Evolutionary conservation across 2,113 vertebrate genomes (phyloP).

Genomic region (Strix uralensis): DNA sequence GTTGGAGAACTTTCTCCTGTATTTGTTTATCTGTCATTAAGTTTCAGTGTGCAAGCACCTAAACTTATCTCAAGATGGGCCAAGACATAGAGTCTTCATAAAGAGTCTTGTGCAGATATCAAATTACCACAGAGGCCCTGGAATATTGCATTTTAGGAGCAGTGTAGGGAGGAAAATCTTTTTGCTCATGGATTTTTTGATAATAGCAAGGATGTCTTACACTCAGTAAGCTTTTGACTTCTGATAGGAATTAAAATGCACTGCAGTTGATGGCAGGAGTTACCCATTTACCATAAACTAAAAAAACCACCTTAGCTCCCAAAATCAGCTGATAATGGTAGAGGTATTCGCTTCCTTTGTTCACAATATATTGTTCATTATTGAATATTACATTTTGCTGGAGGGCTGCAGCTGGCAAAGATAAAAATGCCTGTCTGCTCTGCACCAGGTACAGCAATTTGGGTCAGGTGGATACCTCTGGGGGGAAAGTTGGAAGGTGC

Average conservation of each 20-base stretch:
- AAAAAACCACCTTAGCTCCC: background rate
- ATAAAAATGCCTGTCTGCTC: background rate
- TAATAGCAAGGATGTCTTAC: background rate
- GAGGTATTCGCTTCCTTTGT: background rate
- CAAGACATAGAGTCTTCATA: background rate
- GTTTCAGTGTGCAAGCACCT: background rate
- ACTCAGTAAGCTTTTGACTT: background rate
- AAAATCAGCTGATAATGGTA: background rate
- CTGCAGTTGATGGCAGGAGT: background rate
- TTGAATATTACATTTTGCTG: background rate
- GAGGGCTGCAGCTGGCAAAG: background rate
- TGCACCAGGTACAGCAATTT: background rate
- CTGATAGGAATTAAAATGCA: background rate
- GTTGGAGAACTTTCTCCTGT: background rate
- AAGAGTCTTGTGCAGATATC: background rate
- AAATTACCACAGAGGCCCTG: background rate
- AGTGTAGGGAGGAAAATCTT: background rate
- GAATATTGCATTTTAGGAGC: background rate
- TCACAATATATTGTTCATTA: background rate
- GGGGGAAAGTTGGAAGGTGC: background rate
- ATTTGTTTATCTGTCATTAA: background rate
- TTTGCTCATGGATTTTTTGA: background rate
- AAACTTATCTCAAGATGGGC: background rate
- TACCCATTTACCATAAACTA: background rate
- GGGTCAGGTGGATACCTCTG: background rate